Percentiles rank a stretch among this genome's conserved stretches.
Conservation (phyloP, 1,140 invertebrate genomes). For the Frieseomelitta varia region DNA sequence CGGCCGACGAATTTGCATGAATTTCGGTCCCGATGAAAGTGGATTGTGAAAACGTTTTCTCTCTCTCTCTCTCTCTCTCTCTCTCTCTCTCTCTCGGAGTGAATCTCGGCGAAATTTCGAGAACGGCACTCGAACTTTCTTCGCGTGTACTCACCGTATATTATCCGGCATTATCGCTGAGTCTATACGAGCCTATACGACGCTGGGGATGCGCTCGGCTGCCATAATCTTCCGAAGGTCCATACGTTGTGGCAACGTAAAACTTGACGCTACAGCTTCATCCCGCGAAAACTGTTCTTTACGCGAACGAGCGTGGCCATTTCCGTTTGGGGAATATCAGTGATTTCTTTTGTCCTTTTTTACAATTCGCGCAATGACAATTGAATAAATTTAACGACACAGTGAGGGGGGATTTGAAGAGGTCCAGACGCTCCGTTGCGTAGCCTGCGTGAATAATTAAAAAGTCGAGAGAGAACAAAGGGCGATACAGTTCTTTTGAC, state of each 20-base stretch:
- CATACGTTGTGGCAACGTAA: not conserved
- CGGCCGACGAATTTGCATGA: not conserved
- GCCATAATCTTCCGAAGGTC: not conserved
- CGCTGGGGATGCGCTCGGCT: not conserved
- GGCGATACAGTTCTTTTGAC: not conserved
- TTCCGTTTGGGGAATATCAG: no score
- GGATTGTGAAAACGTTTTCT: not conserved
- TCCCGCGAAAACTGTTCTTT: not conserved
- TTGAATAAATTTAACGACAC: not conserved
- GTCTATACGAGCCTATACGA: not conserved
- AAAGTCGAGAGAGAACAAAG: not conserved
- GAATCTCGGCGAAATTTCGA: not conserved
- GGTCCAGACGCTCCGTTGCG: not conserved
- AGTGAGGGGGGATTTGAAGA: no score
- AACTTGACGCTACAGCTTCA: constrained; percentile 12
- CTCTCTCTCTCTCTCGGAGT: not conserved
- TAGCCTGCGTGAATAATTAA: not conserved
- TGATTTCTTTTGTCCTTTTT: not conserved
- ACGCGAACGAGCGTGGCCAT: not conserved
- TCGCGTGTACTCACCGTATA: not conserved
- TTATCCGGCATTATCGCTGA: not conserved
- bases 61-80: no score
- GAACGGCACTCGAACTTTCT: not conserved
- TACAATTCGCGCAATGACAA: not conserved
- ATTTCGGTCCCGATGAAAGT: not conserved